Evolutionary conservation across 35 echinoderm and acorn worm species (phyloP), one percentile per base, ranked within the genome.

Genomic region (Lytechinus pictus): DNA sequence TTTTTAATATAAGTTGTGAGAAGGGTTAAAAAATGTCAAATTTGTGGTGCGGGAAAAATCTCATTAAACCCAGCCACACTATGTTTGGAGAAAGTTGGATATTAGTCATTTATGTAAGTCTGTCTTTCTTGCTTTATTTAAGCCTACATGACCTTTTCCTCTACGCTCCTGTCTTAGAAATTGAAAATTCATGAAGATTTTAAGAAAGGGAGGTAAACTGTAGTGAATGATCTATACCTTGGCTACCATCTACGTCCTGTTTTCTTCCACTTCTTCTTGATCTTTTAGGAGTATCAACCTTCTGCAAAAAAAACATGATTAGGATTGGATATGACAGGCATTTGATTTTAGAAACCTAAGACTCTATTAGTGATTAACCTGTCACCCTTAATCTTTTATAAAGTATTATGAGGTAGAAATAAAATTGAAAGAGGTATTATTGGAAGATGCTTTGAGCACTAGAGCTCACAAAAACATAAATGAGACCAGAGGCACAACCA

Each of bases 231-330:
- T 79, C 66, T 24, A 90, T 90, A 93, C 92, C 92, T 93, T 93
- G 92, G n/a, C 92, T 93, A 28, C 57, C n/a, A 27, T 93, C 29
- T 54, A 57, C 10, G 27, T 93, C 92, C n/a, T 93, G 92, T 93
- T 57, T 57, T 93, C 55, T 93, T 12, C 4, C 55, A 57, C 53
- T 57, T 27, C 92, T 54, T 57, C 54, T 93, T 4, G 92, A 93
- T 16, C 92, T 54, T 54, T 93, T 54, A 6, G 92, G 91, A 27
- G 91, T 93, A n/a, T 29, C 11, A 19, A 16, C 6, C 52, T 53
- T 8, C 53, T 93, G 54, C 55, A 93, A 93, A 57, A 52, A 8
- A 88, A 52, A 27, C 7, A 44, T 10, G 33, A 89, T 51, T 51
- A 10, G 87, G 51, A 89, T 51, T 51, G 28, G 87, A 51, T 51